phyloP scores from a whole-genome alignment of 2,888 invertebrate genomes.

The Coenonympha glycerion region DNA sequence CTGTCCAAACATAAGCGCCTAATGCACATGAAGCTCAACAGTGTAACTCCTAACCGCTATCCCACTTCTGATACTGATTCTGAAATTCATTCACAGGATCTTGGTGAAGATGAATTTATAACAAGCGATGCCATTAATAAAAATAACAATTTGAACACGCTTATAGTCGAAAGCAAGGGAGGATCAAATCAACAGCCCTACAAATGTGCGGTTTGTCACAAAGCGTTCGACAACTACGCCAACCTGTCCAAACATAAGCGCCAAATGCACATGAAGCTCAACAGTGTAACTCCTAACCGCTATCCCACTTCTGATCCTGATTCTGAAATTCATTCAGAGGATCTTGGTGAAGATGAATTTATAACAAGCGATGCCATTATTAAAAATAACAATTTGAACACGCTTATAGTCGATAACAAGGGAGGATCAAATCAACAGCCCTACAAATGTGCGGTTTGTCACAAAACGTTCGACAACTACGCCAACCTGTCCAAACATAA shows the following conservation, averaged over 20 bases:
- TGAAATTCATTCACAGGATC: neutral
- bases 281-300: slow-evolving; percentile 31
- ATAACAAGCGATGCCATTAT: neutral
- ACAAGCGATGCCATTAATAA: neutral
- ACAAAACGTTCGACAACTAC: slow-evolving; percentile 72
- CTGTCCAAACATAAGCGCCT: slow-evolving; percentile 73
- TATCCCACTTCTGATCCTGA: slow-evolving; percentile 9
- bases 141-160: no score
- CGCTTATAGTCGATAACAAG: no score
- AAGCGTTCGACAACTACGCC: slow-evolving; percentile 73
- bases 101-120: slow-evolving; percentile 1
- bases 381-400: neutral
- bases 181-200: no score
- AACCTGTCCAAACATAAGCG: slow-evolving; percentile 76
- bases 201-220: slow-evolving; percentile 73
- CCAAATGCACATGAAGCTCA: slow-evolving; percentile 49
- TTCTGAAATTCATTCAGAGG: neutral
- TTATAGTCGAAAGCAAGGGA: no score
- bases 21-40: slow-evolving; percentile 48
- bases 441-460: slow-evolving; percentile 73
- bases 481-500: slow-evolving; percentile 78
- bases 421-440: no score
- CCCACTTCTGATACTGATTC: slow-evolving; percentile 10
- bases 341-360: slow-evolving; percentile 1
- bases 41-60: slow-evolving; percentile 26